Evolutionary conservation across 2,888 invertebrate genomes (phyloP).

Genomic region (Ochropleura leucogaster): DNA sequence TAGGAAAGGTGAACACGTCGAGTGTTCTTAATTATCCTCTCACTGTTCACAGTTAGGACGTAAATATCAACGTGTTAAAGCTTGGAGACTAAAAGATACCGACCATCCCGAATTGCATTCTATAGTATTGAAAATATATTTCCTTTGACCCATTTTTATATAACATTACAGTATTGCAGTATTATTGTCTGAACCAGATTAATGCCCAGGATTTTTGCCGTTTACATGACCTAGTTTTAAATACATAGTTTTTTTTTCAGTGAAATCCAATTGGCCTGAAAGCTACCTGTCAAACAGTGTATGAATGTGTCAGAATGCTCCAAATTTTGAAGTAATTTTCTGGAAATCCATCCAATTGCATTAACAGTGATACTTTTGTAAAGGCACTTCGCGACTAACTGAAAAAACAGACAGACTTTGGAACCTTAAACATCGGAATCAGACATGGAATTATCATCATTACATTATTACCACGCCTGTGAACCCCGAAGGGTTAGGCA

Average conservation of each 20-base stretch:
- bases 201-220: conserved; percentile 3
- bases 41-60: background rate
- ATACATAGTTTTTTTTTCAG: background rate
- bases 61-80: background rate
- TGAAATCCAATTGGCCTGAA: conserved; percentile 6
- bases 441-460: background rate
- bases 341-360: background rate
- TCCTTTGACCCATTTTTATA: background rate
- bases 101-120: background rate
- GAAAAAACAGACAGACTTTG: background rate
- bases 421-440: background rate
- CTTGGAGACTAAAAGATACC: background rate
- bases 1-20: conserved; percentile 12
- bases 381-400: background rate
- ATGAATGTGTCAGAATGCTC: background rate
- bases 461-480: too few species aligned
- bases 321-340: background rate
- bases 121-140: background rate
- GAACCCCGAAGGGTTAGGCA: too few species aligned
- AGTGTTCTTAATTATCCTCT: conserved; percentile 1
- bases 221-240: background rate
- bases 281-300: conserved; percentile 25
- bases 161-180: background rate
- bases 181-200: background rate
- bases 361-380: background rate